Evolutionary conservation across 2,888 invertebrate genomes (phyloP).

Genomic region (Morpho deidamia): DNA sequence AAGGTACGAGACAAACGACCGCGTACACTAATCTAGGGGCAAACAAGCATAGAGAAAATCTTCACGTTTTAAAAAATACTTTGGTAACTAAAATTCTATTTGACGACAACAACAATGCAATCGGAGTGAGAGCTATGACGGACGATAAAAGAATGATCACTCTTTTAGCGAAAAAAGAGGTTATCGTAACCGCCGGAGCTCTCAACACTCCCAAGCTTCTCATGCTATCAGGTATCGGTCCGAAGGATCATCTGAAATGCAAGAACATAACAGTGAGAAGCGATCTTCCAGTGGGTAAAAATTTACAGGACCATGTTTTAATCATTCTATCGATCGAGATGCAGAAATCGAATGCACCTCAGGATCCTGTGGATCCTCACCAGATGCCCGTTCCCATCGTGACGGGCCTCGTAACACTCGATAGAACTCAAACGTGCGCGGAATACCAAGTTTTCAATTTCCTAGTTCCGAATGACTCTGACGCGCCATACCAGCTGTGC

Average conservation of each 20-base stretch:
- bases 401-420: slow-evolving; percentile 30
- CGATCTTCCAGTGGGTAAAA: slow-evolving; percentile 41
- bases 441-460: slow-evolving; percentile 33
- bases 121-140: slow-evolving; percentile 28
- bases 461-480: slow-evolving; percentile 15
- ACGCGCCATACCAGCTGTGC: slow-evolving; percentile 17
- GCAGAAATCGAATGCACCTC: slow-evolving; percentile 51
- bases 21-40: slow-evolving; percentile 36
- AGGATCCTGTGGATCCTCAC: slow-evolving; percentile 26
- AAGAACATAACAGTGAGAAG: slow-evolving; percentile 33
- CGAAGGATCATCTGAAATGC: slow-evolving; percentile 57
- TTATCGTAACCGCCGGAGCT: slow-evolving; percentile 55
- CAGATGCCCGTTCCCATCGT: slow-evolving; percentile 26
- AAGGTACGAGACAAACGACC: slow-evolving; percentile 45
- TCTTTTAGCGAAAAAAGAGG: slow-evolving; percentile 30
- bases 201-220: slow-evolving; percentile 37
- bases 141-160: slow-evolving; percentile 16
- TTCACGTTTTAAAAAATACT: slow-evolving; percentile 53
- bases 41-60: slow-evolving; percentile 56
- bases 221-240: slow-evolving; percentile 35
- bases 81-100: slow-evolving; percentile 31
- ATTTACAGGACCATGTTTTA: slow-evolving; percentile 36
- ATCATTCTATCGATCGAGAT: slow-evolving; percentile 26
- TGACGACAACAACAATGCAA: slow-evolving; percentile 28
- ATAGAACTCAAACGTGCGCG: slow-evolving; percentile 29